Conservation (phyloP, 2,797 vertebrate genomes). For the Hydrolagus colliei region DNA sequence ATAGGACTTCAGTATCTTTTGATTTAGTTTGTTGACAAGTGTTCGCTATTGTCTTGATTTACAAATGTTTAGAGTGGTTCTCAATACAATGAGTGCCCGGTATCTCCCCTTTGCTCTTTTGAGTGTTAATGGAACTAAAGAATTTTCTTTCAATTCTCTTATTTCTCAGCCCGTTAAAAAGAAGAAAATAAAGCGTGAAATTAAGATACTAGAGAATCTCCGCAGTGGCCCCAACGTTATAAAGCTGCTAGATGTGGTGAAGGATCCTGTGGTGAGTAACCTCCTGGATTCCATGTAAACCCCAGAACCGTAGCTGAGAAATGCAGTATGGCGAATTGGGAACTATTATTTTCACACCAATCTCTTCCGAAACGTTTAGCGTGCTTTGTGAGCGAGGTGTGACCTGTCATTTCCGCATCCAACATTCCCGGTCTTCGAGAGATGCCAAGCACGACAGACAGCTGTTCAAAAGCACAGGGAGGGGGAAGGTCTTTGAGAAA, state of each 20-base stretch:
- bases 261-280: conserved; percentile 83
- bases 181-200: conserved; percentile 98
- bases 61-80: too few species aligned
- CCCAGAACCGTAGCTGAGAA: too few species aligned
- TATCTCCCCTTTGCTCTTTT: neutral
- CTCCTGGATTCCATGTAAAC: neutral
- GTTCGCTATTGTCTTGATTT: neutral
- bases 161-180: conserved; percentile 88
- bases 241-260: conserved; percentile 91
- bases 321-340: neutral
- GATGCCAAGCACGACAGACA: neutral
- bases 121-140: neutral
- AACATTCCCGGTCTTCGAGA: neutral
- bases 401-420: neutral
- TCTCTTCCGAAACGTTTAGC: neutral
- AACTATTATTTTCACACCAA: neutral
- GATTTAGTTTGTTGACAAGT: neutral
- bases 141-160: neutral
- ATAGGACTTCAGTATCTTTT: too few species aligned
- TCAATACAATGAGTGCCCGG: too few species aligned
- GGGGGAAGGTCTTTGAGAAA: too few species aligned
- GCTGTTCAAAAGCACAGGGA: too few species aligned
- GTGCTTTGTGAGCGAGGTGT: neutral
- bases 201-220: conserved; percentile 95
- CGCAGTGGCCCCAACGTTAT: conserved; percentile 97